Evolutionary conservation across 2,797 vertebrate genomes (phyloP), one percentile per base, ranked within the genome.

Genomic region (Carduelis carduelis): DNA sequence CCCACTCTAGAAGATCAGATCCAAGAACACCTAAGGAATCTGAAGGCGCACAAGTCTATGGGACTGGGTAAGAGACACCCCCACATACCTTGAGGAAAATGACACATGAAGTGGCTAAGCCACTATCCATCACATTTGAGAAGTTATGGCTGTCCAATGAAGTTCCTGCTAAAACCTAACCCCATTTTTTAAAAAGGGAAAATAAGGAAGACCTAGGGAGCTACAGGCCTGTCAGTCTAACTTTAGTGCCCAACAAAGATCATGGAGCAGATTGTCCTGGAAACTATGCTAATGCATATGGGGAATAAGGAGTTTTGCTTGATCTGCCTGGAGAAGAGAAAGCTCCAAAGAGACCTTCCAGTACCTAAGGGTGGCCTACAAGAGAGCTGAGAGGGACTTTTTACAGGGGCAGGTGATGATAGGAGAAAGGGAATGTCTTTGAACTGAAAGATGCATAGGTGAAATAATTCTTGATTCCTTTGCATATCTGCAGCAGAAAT

Each of bases 191-290:
- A 17, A 34, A 50, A 39, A 34, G 15, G 18, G 4, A 44, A 61
- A 65, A 44, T 37, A 27, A 56, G 21, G 14, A 61, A 27, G 8
- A 28, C 16, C n/a, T 0, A 0, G 18, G 15, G 28, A 69, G 1
- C 21, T 46, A 21, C 22, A 57, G 23, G 5, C 32, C 21, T 10
- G 41, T 79, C 32, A n/a, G 28, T 55, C 68, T 61, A 26, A 34
- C 7, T 11, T 56, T 7, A 5, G 23, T 56, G 15, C 37, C 16
- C 15, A 50, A 9, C n/a, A 56, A 27, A 61, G 22, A 27, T 50
- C 49, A 27, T 14, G 32, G 61, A 49, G 37, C 41, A 85, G 35
- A 49, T 55, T 35, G 21, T 56, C 13, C 49, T 39, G 61, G 28
- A 44, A 80, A 23, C 14, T 26, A 0, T 44, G n/a, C n/a, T 68